Evolutionary conservation across 2,113 vertebrate species (phyloP), one percentile per base, ranked within the genome.

Genomic region (Taurulus bubalis): DNA sequence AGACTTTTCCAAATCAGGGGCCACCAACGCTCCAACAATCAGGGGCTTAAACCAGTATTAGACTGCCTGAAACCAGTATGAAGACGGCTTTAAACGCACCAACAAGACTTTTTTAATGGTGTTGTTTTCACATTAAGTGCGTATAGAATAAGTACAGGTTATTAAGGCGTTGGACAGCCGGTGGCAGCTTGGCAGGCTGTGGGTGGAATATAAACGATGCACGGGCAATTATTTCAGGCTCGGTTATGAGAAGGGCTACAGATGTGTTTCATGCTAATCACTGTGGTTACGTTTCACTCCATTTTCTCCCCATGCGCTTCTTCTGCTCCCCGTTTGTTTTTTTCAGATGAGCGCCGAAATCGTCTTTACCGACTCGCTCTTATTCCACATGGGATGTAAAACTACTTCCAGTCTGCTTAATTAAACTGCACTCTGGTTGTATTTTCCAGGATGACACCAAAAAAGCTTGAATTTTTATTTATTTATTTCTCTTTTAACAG

Each of bases 191-290:
- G 89, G 92, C 92, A 85, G 63, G 15, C 72, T 0, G 49, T 12
- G 22, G 71, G 30, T 49, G 36, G 65, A 26, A 56, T 73, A 79
- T 75, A 87, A 91, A 93, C 87, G 92, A 89, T 85, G 49, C 85
- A 81, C 71, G 76, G 69, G 79, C 72, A 75, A 88, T 84, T 87
- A 83, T 79, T 69, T 84, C 24, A 70, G 83, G 45, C 36, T 60
- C 11, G 55, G 56, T 77, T 81, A 91, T 88, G 78, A 88, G 79
- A 85, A 83, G 78, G 36, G 47, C 64, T 85, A 78, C 87, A 91
- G 83, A 92, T 88, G 92, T 90, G 85, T 82, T 91, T 83, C 59
- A 66, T 82, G 59, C 85, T 77, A 87, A 93, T 89, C 82, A 62
- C 62, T 55, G 75, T 45, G 81, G 63, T 82, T 83, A 58, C 68